phyloP scores from a whole-genome alignment of 2,113 vertebrate species.

The Syngnathus typhle region DNA sequence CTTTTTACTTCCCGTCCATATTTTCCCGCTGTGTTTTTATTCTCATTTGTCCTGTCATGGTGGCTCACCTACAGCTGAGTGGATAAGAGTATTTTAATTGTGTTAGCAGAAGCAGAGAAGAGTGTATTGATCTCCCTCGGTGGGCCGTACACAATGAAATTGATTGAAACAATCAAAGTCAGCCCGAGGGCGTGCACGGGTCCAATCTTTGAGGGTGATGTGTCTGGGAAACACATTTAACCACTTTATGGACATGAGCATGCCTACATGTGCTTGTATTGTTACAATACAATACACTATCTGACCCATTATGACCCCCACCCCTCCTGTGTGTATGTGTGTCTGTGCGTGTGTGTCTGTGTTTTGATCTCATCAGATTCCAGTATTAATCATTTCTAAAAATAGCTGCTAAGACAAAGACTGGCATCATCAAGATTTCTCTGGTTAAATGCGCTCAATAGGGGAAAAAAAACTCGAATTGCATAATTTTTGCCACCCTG shows the following conservation, averaged over 20 bases:
- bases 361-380: slow-evolving; percentile 1
- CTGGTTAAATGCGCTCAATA: neutral
- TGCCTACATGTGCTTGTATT: neutral
- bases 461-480: neutral
- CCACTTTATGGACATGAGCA: neutral
- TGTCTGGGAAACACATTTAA: neutral
- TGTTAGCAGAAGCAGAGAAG: neutral
- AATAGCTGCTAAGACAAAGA: slow-evolving; percentile 4
- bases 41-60: neutral
- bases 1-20: neutral
- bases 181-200: slow-evolving; percentile 14
- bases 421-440: neutral
- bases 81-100: slow-evolving; percentile 19
- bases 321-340: neutral
- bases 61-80: neutral
- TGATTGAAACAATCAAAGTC: slow-evolving; percentile 30
- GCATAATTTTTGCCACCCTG: neutral
- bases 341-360: neutral
- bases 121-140: slow-evolving; percentile 19
- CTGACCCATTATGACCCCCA: neutral
- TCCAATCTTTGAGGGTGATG: slow-evolving; percentile 5
- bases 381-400: slow-evolving; percentile 8
- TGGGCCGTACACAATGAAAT: slow-evolving; percentile 18
- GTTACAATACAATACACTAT: neutral
- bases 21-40: neutral